Base-by-base conservation (phyloP, 2,113 vertebrate species). In the Naja naja region DNA sequence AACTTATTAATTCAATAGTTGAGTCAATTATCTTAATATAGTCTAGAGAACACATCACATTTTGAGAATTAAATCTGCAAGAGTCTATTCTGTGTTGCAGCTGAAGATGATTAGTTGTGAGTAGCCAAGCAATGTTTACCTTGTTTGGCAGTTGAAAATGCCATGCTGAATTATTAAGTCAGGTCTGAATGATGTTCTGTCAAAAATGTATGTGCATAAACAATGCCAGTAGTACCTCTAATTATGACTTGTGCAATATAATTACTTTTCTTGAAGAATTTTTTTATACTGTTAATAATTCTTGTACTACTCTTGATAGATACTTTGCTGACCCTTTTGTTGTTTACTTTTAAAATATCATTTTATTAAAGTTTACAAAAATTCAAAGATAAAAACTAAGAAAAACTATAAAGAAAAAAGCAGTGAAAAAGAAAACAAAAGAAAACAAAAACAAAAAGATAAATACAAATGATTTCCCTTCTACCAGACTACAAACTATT, bases 41-140 rank as follows among this genome's bases (percentile, higher is more conserved):
- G 53, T 95, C 69, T 47, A 53, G 47, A 95, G 87, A 87, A 93
- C 88, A 95, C 94, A 96, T 52, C 94, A 60, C 2, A 92, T 94
- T 97, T 96, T 95, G 34, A 94, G 92, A 96, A 96, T 93, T 94
- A 95, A 95, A 95, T 96, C 85, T 94, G 94, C 91, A 95, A 91
- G 54, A 92, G 55, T 91, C 96, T 96, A 95, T 94, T 95, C 9
- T 92, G 22, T 94, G 93, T 95, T 92, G 55, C 81, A 64, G 89
- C 64, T 94, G 93, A 95, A 95, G 91, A 64, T 93, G 95, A 97
- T 95, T 95, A 96, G 86, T 94, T 9, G 92, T 56, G 90, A 96
- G 87, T 89, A 96, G 92, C 95, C 94, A 95, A 95, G 90, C 93
- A 96, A 56, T 43, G 69, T 93, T 95, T 96, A 94, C 85, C 95